Percentiles rank a stretch among this genome's conserved stretches.
These are phyloP conservation scores for Hydra vulgaris DNA, from an alignment of 30 jellyfish, hydroid and myxozoan species.

Conservation along the genomic window DNA sequence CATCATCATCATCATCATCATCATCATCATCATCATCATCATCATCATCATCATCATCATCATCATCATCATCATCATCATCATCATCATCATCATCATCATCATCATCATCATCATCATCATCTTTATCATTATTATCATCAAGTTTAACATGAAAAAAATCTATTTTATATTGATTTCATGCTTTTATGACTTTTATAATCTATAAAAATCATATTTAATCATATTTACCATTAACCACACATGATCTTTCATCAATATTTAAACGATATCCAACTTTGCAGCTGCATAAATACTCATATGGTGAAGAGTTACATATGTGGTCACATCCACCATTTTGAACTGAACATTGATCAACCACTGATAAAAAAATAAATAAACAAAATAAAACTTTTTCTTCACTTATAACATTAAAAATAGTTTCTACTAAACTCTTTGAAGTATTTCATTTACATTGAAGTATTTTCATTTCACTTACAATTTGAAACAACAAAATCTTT, in stretches of 20 bases:
- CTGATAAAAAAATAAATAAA: slow-evolving; percentile 17
- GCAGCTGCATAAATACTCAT: slow-evolving; percentile 64
- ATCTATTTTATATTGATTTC: no score
- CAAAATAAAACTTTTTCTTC: background rate
- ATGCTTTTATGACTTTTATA: background rate
- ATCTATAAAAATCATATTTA: background rate
- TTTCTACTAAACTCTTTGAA: no score
- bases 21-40: background rate
- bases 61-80: background rate
- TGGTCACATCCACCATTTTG: slow-evolving; percentile 85
- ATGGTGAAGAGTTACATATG: slow-evolving; percentile 54
- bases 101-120: no score
- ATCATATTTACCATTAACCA: slow-evolving; percentile 19
- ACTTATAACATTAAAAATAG: no score
- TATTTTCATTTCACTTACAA: slow-evolving; percentile 25
- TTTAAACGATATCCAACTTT: slow-evolving; percentile 37
- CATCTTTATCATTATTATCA: no score
- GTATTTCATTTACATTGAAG: background rate
- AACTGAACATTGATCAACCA: slow-evolving; percentile 40
- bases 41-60: background rate
- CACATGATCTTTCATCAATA: slow-evolving; percentile 53
- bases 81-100: background rate
- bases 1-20: background rate
- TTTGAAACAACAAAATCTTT: slow-evolving; percentile 41
- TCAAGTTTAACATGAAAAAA: no score